Percentiles rank a stretch among this genome's conserved stretches.
phyloP scores from a whole-genome alignment of 2,888 invertebrate species.

The Strigamia maritima region DNA sequence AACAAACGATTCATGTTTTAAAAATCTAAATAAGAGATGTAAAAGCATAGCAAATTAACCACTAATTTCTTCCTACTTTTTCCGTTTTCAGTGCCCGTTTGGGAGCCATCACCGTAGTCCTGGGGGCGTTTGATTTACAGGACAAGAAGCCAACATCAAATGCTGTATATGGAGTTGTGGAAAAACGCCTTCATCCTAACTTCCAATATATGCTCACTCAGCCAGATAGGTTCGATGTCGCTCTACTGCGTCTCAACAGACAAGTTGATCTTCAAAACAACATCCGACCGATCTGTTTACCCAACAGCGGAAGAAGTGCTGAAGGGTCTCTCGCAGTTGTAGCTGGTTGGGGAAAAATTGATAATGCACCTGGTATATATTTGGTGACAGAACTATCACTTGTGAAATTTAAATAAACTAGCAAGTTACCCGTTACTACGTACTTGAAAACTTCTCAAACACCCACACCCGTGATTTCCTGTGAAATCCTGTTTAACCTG shows the following conservation, averaged over 20 bases:
- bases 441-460: too few relatives aligned
- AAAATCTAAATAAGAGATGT: not conserved
- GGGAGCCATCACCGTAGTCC: conserved; percentile 70
- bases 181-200: conserved; percentile 73
- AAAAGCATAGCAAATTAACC: not conserved
- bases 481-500: too few relatives aligned
- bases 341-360: conserved; percentile 82
- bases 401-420: not conserved
- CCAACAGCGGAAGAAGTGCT: conserved; percentile 55
- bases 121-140: conserved; percentile 77
- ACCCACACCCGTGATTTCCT: too few relatives aligned
- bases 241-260: conserved; percentile 67
- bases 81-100: conserved; percentile 61
- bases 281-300: conserved; percentile 76
- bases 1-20: not conserved
- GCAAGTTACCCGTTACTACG: too few relatives aligned
- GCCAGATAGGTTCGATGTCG: conserved; percentile 74
- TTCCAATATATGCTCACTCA: conserved; percentile 78
- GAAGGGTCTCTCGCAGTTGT: conserved; percentile 63
- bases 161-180: conserved; percentile 65
- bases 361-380: conserved; percentile 55
- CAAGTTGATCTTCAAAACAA: conserved; percentile 64
- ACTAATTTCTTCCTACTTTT: not conserved
- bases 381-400: not conserved
- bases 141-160: conserved; percentile 66